phyloP scores from a whole-genome alignment of 2,113 vertebrate species.

The Hirundichthys speculiger region DNA sequence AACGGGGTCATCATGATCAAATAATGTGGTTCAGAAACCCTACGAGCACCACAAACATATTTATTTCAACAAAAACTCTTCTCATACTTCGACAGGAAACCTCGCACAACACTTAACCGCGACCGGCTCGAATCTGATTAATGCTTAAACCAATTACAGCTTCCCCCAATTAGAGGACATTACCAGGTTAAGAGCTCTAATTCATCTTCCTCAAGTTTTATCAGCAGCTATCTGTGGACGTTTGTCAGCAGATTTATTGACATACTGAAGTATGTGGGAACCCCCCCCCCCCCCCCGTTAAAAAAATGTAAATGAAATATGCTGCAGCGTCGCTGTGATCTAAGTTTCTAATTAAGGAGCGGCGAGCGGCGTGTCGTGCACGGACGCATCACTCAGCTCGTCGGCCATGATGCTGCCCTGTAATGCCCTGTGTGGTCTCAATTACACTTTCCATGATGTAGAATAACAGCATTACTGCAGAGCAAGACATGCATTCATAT shows the following conservation, averaged over 20 bases:
- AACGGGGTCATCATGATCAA: slow-evolving; percentile 70
- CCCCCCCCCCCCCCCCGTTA: slow-evolving; percentile 5
- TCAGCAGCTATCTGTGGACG: slow-evolving; percentile 54
- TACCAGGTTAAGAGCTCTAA: slow-evolving; percentile 78
- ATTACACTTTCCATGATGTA: slow-evolving; percentile 76
- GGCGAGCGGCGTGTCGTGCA: slow-evolving; percentile 45
- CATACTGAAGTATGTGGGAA: slow-evolving; percentile 28
- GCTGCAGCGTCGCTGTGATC: slow-evolving; percentile 53
- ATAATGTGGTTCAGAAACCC: slow-evolving; percentile 81
- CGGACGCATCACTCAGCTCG: slow-evolving; percentile 69
- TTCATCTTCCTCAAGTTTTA: slow-evolving; percentile 65
- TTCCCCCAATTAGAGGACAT: slow-evolving; percentile 80
- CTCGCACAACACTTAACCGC: slow-evolving; percentile 71
- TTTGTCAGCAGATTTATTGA: slow-evolving; percentile 62
- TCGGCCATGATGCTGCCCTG: slow-evolving; percentile 60
- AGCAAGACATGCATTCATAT: slow-evolving; percentile 77
- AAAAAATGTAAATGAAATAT: slow-evolving; percentile 45
- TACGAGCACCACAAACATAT: slow-evolving; percentile 83
- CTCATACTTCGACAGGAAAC: slow-evolving; percentile 74
- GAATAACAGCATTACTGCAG: slow-evolving; percentile 79
- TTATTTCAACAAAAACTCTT: slow-evolving; percentile 79
- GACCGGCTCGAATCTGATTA: slow-evolving; percentile 75
- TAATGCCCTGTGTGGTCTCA: slow-evolving; percentile 75
- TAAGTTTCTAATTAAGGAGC: slow-evolving; percentile 76
- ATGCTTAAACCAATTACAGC: slow-evolving; percentile 82